Evolutionary conservation across 2,888 invertebrate species (phyloP).

Genomic region (Aromia moschata): DNA sequence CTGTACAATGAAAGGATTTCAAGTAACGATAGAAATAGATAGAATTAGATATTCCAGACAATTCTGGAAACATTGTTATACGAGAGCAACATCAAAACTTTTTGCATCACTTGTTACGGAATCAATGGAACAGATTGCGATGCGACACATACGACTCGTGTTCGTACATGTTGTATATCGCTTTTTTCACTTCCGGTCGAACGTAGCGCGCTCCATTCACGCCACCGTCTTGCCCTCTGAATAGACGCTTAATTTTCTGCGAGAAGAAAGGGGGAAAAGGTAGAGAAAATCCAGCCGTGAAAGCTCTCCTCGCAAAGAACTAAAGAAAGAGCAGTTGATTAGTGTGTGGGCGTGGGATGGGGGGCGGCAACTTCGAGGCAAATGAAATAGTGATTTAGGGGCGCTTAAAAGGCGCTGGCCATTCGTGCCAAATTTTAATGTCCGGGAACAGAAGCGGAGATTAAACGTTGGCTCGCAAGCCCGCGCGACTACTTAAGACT

Average conservation of each 20-base stretch:
- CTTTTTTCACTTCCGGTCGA: too few species aligned
- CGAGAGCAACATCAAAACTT: too few species aligned
- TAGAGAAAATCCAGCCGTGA: slow-evolving; percentile 33
- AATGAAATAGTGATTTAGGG: slow-evolving; percentile 26
- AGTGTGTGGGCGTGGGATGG: slow-evolving; percentile 37
- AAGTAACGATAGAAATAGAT: too few species aligned
- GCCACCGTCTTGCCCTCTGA: slow-evolving; percentile 7
- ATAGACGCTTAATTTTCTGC: slow-evolving; percentile 33
- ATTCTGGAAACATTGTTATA: too few species aligned
- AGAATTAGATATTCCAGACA: too few species aligned
- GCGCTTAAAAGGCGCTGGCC: slow-evolving; percentile 13
- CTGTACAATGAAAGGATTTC: too few species aligned
- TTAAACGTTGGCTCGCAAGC: not conserved
- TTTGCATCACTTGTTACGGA: too few species aligned
- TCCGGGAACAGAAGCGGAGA: not conserved
- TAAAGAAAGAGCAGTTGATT: slow-evolving; percentile 40
- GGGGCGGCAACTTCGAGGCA: slow-evolving; percentile 29
- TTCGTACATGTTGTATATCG: too few species aligned
- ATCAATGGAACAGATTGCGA: too few species aligned
- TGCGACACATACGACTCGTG: too few species aligned
- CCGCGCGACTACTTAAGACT: not conserved
- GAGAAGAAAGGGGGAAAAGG: slow-evolving; percentile 26
- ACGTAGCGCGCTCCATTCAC: slow-evolving; percentile 16
- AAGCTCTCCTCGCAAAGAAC: slow-evolving; percentile 23
- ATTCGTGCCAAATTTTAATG: slow-evolving; percentile 2